Percentiles rank a stretch among this genome's conserved stretches.
phyloP scores from a whole-genome alignment of 2,113 vertebrate species.

The Gallinago undulata region DNA sequence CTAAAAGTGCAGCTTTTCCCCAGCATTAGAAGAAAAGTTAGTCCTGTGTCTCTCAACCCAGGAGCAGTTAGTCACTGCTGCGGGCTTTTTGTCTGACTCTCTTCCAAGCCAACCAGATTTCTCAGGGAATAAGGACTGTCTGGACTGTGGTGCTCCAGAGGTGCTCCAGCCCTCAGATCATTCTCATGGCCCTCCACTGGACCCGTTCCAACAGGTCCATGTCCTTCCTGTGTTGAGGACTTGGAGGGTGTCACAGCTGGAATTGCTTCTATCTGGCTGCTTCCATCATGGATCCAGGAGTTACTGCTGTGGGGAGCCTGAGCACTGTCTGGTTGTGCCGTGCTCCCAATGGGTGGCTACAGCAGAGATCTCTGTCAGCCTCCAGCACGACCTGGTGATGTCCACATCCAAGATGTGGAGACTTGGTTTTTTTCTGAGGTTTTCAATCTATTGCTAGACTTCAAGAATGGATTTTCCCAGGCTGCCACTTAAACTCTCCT shows the following conservation, averaged over 20 bases:
- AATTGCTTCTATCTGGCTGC: not conserved
- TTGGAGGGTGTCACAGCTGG: not conserved
- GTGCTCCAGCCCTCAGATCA: too few species aligned
- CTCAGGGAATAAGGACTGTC: not conserved
- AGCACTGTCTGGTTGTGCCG: not conserved
- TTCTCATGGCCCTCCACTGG: too few species aligned
- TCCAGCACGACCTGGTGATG: not conserved
- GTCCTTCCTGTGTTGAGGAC: too few species aligned
- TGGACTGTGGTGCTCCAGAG: not conserved
- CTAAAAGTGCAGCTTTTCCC: too few species aligned
- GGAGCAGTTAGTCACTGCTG: not conserved
- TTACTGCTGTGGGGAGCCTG: not conserved
- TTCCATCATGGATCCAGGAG: not conserved
- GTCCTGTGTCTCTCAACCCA: too few species aligned
- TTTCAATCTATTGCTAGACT: not conserved
- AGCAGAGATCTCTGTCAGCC: not conserved
- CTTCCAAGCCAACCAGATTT: not conserved
- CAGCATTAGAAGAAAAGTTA: too few species aligned
- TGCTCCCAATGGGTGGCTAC: accelerated
- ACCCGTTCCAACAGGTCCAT: too few species aligned
- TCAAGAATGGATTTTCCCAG: not conserved
- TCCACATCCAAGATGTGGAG: not conserved
- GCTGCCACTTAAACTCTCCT: not conserved
- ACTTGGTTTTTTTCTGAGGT: not conserved
- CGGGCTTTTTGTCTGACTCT: not conserved